A percentile compares a stretch with the other conserved stretches of the same genome.
phyloP scores from a whole-genome alignment of 2,888 invertebrate genomes.

The Subacronicta megacephala region DNA sequence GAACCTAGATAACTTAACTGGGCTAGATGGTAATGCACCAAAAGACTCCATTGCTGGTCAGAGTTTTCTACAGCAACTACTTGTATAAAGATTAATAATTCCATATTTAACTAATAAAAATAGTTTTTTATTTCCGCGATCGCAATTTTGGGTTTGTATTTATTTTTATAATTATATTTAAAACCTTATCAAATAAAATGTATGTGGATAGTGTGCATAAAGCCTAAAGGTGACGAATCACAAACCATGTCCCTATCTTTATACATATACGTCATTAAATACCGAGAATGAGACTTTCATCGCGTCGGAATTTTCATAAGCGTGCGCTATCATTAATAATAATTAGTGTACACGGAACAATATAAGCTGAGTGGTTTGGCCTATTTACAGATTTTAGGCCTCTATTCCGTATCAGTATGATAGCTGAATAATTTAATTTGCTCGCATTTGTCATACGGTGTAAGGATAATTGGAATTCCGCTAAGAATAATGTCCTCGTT shows the following conservation, averaged over 20 bases:
- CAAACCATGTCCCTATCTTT: constrained; percentile 25
- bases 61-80: too few relatives aligned
- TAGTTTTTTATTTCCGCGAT: too few relatives aligned
- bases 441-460: constrained; percentile 3
- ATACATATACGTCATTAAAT: constrained; percentile 30
- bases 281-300: constrained; percentile 49
- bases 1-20: too few relatives aligned
- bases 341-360: constrained; percentile 80
- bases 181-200: too few relatives aligned
- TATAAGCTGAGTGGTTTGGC: constrained; percentile 80
- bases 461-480: neutral
- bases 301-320: constrained; percentile 66
- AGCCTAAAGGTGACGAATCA: constrained; percentile 24
- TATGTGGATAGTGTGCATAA: neutral
- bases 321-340: constrained; percentile 82
- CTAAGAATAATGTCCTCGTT: neutral
- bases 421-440: constrained; percentile 16
- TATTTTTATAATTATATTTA: too few relatives aligned
- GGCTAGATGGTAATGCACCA: too few relatives aligned
- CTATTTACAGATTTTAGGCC: constrained; percentile 70
- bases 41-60: too few relatives aligned
- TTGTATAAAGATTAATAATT: too few relatives aligned
- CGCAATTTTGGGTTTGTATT: too few relatives aligned
- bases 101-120: too few relatives aligned
- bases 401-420: constrained; percentile 64